Evolutionary conservation across 2,888 invertebrate genomes (phyloP), one percentile per base, ranked within the genome.

Genomic region (Morpho deidamia): DNA sequence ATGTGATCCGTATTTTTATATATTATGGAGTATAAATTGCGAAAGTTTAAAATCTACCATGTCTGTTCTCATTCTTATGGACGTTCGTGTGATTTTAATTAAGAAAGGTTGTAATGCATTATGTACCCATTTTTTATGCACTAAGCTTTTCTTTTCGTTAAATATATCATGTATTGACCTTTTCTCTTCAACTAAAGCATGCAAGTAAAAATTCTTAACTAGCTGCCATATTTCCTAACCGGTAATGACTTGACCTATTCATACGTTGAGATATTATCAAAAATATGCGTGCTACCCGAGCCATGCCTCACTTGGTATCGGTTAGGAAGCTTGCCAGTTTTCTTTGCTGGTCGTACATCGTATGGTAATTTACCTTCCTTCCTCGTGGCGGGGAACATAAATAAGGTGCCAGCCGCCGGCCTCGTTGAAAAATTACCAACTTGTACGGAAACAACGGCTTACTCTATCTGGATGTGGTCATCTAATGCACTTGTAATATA

Each of bases 281-380:
- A 55, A 63, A 60, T 57, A 59, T 56, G 62, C 57, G 59, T 56
- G 50, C 47, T 32, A 54, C 43, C 38, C 40, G 34, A 47, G 55
- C 61, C 59, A 65, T 65, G 53, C 62, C 53, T 67, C 66, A 69
- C 60, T 51, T 60, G 56, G 60, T 65, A 66, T 61, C 63, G 59
- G 57, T 53, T 59, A 53, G 64, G 64, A 64, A 63, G 59, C 69
- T 74, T 74, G 70, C 74, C 72, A 69, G 76, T 78, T 82, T 23
- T 82, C 78, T 83, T 83, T 83, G 79, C 76, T 74, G 74, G 69
- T 69, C 60, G 63, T 78, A 78, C 75, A 83, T 83, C 78, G 81
- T 87, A 87, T 88, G 88, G 81, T 85, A 88, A 88, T 87, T 76
- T 66, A 61, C 74, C 69, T 87, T 87, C 87, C 87, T 87, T 86